phyloP scores from a whole-genome alignment of 2,888 invertebrate genomes.

The Lysandra bellargus region DNA sequence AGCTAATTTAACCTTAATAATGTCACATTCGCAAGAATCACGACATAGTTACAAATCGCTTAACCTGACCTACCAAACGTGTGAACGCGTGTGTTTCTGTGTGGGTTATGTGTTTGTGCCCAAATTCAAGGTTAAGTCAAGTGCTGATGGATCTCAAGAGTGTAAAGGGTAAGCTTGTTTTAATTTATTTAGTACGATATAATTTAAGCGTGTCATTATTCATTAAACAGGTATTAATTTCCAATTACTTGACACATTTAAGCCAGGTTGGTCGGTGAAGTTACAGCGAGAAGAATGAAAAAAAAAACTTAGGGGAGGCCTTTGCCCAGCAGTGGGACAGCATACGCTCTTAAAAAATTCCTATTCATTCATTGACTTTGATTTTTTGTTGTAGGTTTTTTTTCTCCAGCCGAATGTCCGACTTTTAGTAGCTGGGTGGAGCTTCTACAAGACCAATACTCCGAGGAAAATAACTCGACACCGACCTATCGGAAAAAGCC shows the following conservation, averaged over 20 bases:
- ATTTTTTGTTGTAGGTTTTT: neutral
- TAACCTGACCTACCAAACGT: too few relatives aligned
- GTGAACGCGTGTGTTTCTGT: neutral
- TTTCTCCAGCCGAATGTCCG: neutral
- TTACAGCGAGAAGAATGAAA: too few relatives aligned
- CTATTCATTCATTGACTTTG: neutral
- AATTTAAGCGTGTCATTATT: neutral
- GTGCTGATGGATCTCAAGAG: neutral
- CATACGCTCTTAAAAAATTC: neutral
- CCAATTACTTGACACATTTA: too few relatives aligned
- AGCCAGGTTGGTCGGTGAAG: too few relatives aligned
- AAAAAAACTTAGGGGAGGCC: too few relatives aligned
- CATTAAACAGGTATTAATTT: neutral
- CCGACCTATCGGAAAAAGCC: neutral
- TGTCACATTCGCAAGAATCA: too few relatives aligned
- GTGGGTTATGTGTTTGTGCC: too few relatives aligned
- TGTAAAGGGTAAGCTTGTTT: neutral
- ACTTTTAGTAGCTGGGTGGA: constrained; percentile 5
- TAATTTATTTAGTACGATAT: neutral
- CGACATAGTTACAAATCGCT: too few relatives aligned
- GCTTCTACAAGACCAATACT: neutral
- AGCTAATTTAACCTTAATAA: too few relatives aligned
- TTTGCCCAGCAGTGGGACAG: too few relatives aligned
- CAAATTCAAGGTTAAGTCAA: neutral
- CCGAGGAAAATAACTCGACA: neutral